phyloP scores from a whole-genome alignment of 2,888 invertebrate species.

The Prosapia bicincta region DNA sequence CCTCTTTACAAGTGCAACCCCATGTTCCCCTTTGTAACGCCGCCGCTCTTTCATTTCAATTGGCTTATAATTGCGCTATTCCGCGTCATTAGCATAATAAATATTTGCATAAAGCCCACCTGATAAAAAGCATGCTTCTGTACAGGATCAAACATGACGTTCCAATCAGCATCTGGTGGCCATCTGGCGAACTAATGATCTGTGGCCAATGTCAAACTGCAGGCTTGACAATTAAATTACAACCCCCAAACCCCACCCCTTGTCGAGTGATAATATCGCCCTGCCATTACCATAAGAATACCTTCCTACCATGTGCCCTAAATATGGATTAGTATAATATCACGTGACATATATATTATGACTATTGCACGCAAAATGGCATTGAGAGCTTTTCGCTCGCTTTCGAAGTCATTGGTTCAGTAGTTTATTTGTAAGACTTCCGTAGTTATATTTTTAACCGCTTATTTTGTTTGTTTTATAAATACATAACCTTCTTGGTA shows the following conservation, averaged over 20 bases:
- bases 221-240: not conserved
- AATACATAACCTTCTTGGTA: no score
- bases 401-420: no score
- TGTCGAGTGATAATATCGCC: not conserved
- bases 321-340: not conserved
- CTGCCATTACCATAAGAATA: not conserved
- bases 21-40: no score
- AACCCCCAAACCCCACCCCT: not conserved
- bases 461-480: no score
- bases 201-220: conserved; percentile 2
- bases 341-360: not conserved
- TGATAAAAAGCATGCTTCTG: not conserved
- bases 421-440: no score
- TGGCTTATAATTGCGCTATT: not conserved
- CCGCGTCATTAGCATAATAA: not conserved
- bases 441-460: no score
- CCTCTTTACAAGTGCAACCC: no score
- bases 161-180: not conserved
- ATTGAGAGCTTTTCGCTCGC: no score
- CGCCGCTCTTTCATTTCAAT: not conserved
- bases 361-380: not conserved
- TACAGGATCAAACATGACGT: not conserved
- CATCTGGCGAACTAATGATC: not conserved
- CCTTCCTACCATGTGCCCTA: not conserved
- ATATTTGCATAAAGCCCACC: not conserved